Conservation (phyloP, 2,113 vertebrate species). For the Scartelaos histophorus region DNA sequence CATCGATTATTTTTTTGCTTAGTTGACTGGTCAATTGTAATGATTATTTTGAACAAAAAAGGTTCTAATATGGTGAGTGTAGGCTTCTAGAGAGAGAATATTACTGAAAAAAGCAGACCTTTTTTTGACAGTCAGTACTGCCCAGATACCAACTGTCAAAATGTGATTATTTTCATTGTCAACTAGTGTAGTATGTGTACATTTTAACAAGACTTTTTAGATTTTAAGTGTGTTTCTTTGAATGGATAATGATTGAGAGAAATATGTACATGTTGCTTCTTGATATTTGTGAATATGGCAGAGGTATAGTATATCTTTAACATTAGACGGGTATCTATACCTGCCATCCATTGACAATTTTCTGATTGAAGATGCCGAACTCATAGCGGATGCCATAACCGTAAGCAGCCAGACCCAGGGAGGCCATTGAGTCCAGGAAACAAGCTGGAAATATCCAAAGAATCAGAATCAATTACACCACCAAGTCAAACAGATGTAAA, state of each 20-base stretch:
- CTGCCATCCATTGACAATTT: conserved; percentile 87
- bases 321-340: conserved; percentile 50
- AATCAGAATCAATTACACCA: background rate
- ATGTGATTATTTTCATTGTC: no score
- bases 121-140: no score
- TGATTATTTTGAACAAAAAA: no score
- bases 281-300: background rate
- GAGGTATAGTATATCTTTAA: background rate
- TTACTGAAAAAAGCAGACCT: no score
- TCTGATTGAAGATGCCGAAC: conserved; percentile 93
- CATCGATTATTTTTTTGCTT: no score
- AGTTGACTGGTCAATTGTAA: no score
- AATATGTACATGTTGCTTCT: background rate
- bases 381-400: conserved; percentile 93
- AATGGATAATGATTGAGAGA: background rate
- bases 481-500: background rate
- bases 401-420: conserved; percentile 86
- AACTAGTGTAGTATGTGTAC: background rate
- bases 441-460: conserved; percentile 74
- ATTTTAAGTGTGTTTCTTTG: background rate
- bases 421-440: conserved; percentile 92
- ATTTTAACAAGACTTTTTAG: background rate
- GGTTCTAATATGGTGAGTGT: no score
- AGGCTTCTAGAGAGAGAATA: no score
- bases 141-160: no score